Evolutionary conservation across 2,797 vertebrate genomes (phyloP), one percentile per base, ranked within the genome.

Genomic region (Chromobotia macracanthus): DNA sequence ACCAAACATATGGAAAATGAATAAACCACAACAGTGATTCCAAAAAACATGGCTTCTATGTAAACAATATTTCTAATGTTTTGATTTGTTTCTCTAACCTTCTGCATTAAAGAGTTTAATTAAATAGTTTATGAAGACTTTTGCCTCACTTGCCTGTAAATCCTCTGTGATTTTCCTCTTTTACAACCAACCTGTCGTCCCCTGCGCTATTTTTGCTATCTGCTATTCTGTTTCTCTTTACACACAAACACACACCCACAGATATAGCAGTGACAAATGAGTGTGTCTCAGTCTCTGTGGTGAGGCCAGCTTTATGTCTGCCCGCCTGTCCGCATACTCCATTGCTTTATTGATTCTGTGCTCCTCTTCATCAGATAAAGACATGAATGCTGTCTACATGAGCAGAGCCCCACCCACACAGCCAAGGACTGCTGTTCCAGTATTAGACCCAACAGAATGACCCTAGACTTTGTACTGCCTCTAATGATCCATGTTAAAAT

Each of bases 271-370:
- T 91, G 90, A 92, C 72, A 89, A 90, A 92, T 48, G 78, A 87
- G 86, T 76, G 80, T 82, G 84, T 86, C 73, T 67, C 64, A 79
- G 72, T 76, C 82, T 56, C 72, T 46, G 51, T 81, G 79, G 84
- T 48, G 85, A 81, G 80, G 83, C 80, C 69, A 13, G 84, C 82
- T 89, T 91, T 79, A 79, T 90, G 92, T 89, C 87, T 73, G 41
- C 77, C 79, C 68, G 71, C 31, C 72, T 63, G 72, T 85, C 79
- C 80, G 84, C 84, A 78, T 83, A 65, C 84, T 44, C 83, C 7
- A 69, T 88, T 87, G 78, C 84, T 60, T 83, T 84, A 91, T 93
- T 25, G 88, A 92, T 90, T 82, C 21, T 2, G 72, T 48, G 71
- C 38, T 55, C 58, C 53, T 70, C 46, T 81, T 65, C 41, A 70